Conservation (phyloP, 2,797 vertebrate species). For the Heliangelus exortis region DNA sequence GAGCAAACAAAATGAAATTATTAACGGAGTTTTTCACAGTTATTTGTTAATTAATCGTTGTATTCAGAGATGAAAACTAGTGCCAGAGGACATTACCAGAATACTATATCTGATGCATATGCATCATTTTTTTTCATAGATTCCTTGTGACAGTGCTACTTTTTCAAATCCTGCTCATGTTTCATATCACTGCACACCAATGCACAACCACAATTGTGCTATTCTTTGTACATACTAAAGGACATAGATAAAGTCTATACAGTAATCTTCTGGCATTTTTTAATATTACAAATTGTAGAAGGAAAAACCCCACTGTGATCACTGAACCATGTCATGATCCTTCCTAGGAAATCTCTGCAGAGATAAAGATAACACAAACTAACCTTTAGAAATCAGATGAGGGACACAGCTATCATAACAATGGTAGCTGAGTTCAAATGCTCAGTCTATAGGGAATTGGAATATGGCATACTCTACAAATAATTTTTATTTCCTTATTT, state of each 20-base stretch:
- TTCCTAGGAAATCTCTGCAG: constrained; percentile 72
- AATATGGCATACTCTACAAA: constrained; percentile 14
- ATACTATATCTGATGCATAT: constrained; percentile 65
- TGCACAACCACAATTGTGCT: constrained; percentile 75
- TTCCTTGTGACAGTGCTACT: constrained; percentile 62
- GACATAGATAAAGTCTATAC: constrained; percentile 71
- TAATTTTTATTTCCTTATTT: constrained; percentile 37
- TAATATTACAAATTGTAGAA: constrained; percentile 76
- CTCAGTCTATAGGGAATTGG: constrained; percentile 13
- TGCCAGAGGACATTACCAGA: constrained; percentile 67
- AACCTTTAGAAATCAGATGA: constrained; percentile 70
- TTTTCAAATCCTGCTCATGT: constrained; percentile 72
- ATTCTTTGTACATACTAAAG: constrained; percentile 71
- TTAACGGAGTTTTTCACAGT: constrained; percentile 71
- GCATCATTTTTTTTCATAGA: constrained; percentile 63
- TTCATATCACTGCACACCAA: constrained; percentile 77
- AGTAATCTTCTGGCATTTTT: constrained; percentile 78
- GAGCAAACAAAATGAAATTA: constrained; percentile 71
- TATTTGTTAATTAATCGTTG: constrained; percentile 71
- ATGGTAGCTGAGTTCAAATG: constrained; percentile 61
- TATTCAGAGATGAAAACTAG: constrained; percentile 51
- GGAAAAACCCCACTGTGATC: constrained; percentile 74
- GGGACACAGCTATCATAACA: constrained; percentile 70
- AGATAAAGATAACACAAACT: constrained; percentile 75
- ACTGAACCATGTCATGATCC: constrained; percentile 68